Evolutionary conservation across 1,140 invertebrate genomes (phyloP), one percentile per base, ranked within the genome.

Genomic region (Brachionus asplanchnoidis): DNA sequence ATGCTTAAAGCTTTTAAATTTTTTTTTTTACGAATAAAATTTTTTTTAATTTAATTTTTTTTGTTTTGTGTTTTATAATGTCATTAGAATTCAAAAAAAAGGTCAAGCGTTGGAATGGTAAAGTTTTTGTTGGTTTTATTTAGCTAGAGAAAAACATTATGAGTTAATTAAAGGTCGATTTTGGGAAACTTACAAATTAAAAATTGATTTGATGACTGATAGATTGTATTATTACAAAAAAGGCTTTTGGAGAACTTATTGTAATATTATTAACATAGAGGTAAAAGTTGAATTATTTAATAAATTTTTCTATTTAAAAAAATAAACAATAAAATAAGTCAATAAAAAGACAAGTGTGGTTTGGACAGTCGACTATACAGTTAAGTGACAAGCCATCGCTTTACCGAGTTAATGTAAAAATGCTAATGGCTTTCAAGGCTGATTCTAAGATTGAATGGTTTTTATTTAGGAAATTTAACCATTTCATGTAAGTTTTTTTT

Each of bases 251-350:
- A 73, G 68, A 73, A 73, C 68, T 17, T 73, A 73, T 42, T 73
- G 68, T 73, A 42, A 73, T 73, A 73, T 73, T 17, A 73, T 73
- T 42, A 73, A 73, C 20, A 73, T 73, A 14, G 68, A 73, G 68
- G 68, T 73, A 60, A 60, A 23, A 17, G 20, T 60, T 20, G 3
- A 46, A 46, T 12, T 12, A 46, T 46, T 60, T 8, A 20, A 17
- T 20, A 60, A 20, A 9, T 26, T 23, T 60, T 60, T 23, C 6
- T 60, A 9, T 23, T 23, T 60, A 20, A 20, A n/a, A n/a, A 56
- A 56, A 60, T 23, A 8, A 60, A 17, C 4, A 14, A 53, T 9
- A 23, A 17, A 60, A 20, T 60, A 20, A 73, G 68, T 73, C 68
- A 73, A 73, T 73, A 8, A 20, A 36, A 11, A 73, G 32, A 9